Evolutionary conservation across 1,140 invertebrate species (phyloP), one percentile per base, ranked within the genome.

Genomic region (Drosophila kepulauana): DNA sequence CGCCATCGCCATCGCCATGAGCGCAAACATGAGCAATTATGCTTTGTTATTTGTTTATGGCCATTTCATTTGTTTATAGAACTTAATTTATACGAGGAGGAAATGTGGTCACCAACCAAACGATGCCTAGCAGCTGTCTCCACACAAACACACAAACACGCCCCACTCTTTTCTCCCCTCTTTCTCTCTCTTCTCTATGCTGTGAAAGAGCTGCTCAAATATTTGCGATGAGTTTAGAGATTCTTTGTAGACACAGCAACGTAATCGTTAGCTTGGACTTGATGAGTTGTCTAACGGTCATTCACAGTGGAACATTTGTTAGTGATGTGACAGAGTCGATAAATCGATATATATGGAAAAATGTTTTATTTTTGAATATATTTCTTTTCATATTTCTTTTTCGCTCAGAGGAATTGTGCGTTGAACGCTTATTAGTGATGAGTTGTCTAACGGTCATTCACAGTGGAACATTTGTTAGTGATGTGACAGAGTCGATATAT

Each of bases 21-120:
- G 64, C 41, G 43, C 43, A 52, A 80, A 74, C 81, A 80, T 78
- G 48, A 78, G 62, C 81, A 85, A 85, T 85, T 85, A 85, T 85
- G 78, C 82, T 85, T 85, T 78, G 78, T 54, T 78, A 63, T 85
- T 85, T 85, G 81, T 85, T 85, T 85, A 85, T 81, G 75, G 70
- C 46, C 78, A 75, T 85, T 85, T 82, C 65, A 85, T 86, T 86
- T 86, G 82, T 81, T 86, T 81, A 76, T 73, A 81, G 78, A 85
- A 78, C 70, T 85, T 77, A 75, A 85, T 85, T 81, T 69, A 63
- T 48, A 56, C 71, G 52, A 67, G 30, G 15, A 59, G 46, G 38
- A 63, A 65, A 25, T 69, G 66, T 63, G 73, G 77, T 79, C 64
- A 49, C 33, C 64, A 58, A 10, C 20, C 16, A 56, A 66, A 28